Evolutionary conservation across 2,113 vertebrate genomes (phyloP), one percentile per base, ranked within the genome.

Genomic region (Ammospiza caudacuta): DNA sequence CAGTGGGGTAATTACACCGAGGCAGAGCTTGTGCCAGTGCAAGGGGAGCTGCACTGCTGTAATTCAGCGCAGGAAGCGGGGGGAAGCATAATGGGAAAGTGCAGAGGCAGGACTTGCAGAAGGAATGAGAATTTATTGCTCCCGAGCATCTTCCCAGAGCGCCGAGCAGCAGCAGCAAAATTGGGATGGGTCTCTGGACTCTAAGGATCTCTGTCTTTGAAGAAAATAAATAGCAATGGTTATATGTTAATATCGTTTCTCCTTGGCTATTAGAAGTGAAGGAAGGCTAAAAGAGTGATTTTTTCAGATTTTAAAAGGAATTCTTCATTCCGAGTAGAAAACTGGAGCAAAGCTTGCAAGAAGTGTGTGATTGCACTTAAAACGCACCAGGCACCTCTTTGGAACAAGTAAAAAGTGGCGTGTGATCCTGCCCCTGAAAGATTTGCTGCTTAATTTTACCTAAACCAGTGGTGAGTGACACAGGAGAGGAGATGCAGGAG

Each of bases 181-280:
- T 5, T 0, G 18, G 14, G 58, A n/a, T 0, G 5, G 33, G n/a
- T 47, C 46, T 73, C 37, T 1, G 52, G 8, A 15, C 47, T 11
- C 43, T 16, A 1, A 78, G 43, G 55, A 29, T 12, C 23, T 21
- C 24, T 0, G 0, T 11, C 39, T 68, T 15, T 5, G 25, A 68
- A 64, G 49, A 62, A 94, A 29, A 21, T 4, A 79, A 29, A 21
- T 4, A 79, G 37, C 25, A 20, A 8, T 1, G 5, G 2, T 46
- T 46, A 1, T 2, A 2, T 0, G 8, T 6, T 7, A 47, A 35
- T 31, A 27, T 25, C 9, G 9, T 43, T 83, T 83, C 33, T 78
- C 33, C 59, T 24, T 19, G 35, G 61, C 22, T 54, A 1, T 15
- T 39, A 41, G 43, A 73, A 35, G 5, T 24, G 18, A 64, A 72